These are phyloP conservation scores for Phylloscopus whistleri DNA, from an alignment of 2,113 vertebrate genomes.

Conservation along the genomic window DNA sequence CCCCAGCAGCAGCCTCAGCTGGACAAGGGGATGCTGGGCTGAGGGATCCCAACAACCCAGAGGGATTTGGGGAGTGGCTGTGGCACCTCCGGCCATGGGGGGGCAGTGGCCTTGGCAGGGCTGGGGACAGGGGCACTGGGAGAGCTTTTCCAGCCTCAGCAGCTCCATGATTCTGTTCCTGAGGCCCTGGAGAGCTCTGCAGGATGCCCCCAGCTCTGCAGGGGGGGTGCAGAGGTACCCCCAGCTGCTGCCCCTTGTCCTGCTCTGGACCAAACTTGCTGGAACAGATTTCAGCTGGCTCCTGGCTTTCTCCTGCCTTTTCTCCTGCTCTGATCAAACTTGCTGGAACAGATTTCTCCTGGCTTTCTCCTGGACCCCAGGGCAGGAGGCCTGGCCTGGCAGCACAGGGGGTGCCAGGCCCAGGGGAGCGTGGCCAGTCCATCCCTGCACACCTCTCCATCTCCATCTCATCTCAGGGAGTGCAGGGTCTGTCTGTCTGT, in stretches of 20 bases:
- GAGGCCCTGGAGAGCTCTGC: not conserved
- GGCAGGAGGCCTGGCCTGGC: not conserved
- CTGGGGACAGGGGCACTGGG: no score
- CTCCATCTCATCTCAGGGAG: not conserved
- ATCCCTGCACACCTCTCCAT: accelerated
- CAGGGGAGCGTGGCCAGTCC: accelerated
- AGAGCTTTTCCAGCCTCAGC: not conserved
- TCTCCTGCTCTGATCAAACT: no score
- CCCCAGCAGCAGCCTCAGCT: not conserved
- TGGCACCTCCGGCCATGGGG: not conserved
- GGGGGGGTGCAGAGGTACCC: not conserved
- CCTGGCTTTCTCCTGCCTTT: not conserved
- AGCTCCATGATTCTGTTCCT: not conserved
- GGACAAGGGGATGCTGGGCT: not conserved
- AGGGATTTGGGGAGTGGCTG: not conserved
- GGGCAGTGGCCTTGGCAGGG: not conserved
- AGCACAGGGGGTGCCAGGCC: not conserved
- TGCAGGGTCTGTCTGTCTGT: no score
- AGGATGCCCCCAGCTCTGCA: not conserved
- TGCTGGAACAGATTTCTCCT: no score
- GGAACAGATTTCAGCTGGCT: not conserved
- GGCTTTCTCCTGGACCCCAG: no score
- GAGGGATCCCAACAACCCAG: not conserved
- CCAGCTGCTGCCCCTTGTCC: not conserved
- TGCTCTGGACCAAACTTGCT: not conserved